Evolutionary conservation across 2,113 vertebrate species (phyloP).

Genomic region (Eudyptes chrysolophus): DNA sequence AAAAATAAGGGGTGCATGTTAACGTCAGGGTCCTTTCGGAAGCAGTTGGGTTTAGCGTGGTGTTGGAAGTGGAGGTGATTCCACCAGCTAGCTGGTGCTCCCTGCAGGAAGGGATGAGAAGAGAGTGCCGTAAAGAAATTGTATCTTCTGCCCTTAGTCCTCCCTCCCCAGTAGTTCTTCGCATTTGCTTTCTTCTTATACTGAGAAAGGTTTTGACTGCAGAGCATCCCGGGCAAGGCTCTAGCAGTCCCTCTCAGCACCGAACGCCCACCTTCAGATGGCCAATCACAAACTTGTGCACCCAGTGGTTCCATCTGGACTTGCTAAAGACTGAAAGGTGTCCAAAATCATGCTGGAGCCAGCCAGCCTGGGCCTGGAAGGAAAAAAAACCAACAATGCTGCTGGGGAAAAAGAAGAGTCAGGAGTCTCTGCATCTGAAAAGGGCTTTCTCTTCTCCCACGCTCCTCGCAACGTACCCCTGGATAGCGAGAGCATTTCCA

Average conservation of each 20-base stretch:
- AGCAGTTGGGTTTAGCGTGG: slow-evolving; percentile 86
- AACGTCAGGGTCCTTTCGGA: slow-evolving; percentile 82
- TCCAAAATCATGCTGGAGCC: slow-evolving; percentile 86
- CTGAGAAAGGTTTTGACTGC: neutral
- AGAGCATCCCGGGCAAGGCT: neutral
- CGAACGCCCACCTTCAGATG: slow-evolving; percentile 78
- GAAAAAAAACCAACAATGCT: neutral
- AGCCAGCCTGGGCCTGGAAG: slow-evolving; percentile 80
- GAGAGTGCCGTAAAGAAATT: neutral
- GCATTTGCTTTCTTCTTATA: neutral
- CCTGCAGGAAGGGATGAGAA: slow-evolving; percentile 58
- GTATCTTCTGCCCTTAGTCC: neutral
- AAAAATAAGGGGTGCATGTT: slow-evolving; percentile 85
- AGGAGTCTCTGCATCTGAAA: neutral
- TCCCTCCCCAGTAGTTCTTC: neutral
- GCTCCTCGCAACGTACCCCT: neutral
- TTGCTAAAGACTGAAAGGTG: slow-evolving; percentile 81
- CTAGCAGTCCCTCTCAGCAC: neutral
- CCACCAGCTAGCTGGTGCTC: slow-evolving; percentile 86
- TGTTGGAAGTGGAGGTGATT: slow-evolving; percentile 86
- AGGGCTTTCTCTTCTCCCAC: neutral
- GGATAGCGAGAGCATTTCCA: neutral
- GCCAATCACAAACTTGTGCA: slow-evolving; percentile 83
- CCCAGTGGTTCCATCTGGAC: slow-evolving; percentile 80
- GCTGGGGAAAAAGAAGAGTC: neutral